Base-by-base conservation (phyloP, 2,113 vertebrate genomes). In the Stegastes partitus region DNA sequence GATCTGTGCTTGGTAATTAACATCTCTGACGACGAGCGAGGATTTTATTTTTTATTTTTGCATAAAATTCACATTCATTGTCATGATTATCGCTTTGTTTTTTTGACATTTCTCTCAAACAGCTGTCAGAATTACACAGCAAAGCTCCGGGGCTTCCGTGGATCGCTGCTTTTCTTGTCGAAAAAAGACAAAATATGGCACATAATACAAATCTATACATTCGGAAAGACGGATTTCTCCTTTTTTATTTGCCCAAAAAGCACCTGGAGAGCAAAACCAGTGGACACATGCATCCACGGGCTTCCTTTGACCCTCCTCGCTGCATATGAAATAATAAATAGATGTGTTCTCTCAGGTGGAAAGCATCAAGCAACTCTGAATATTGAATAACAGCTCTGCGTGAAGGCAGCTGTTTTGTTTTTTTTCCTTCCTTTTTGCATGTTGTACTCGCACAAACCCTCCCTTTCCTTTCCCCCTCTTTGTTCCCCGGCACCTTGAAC, bases 261-360 rank as follows among this genome's bases (percentile, higher is more conserved):
- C 31, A 34, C 7, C 8, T 34, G 6, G n/a, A 71, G 19, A 62
- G 19, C 21, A 65, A 54, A 55, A 74, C 39, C 4, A 19, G 56
- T 21, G 58, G 63, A 79, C 54, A 26, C 55, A 15, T 14, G 39
- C 62, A 51, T 56, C 23, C 3, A 11, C 57, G 70, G 55, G 67
- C 77, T 84, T 71, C 70, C 16, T 83, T 73, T 55, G 8, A 79
- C 57, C 47, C 44, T 77, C 59, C 63, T 39, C 16, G 8, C 34
- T 56, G 75, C 45, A 57, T 44, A 78, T 89, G 39, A 90, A 92
- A 90, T 75, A 92, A 87, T 88, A 88, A 87, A 88, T 50, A 70
- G 83, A 65, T 50, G 63, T 2, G 0, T 51, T 70, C 62, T 86
- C 76, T 82, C 66, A 83, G 67, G 81, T 68, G 69, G 77, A 80